Evolutionary conservation across 1,140 invertebrate species (phyloP).

Genomic region (Pseudomyrmex gracilis): DNA sequence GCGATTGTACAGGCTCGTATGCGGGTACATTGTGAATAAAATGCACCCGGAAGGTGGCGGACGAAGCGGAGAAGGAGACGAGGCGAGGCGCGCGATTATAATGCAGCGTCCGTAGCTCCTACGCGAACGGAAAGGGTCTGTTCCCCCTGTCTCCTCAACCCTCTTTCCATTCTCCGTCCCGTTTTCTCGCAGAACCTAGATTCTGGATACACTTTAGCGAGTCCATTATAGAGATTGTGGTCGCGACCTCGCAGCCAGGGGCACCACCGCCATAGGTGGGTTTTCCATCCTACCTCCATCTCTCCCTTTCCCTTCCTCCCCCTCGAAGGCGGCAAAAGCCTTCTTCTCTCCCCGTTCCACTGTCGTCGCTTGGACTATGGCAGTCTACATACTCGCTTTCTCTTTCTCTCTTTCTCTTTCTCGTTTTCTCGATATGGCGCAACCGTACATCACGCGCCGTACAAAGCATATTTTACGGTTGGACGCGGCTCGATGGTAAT

Average conservation of each 20-base stretch:
- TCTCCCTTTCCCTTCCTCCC: constrained; percentile 23
- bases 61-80: not conserved
- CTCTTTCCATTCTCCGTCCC: constrained; percentile 52
- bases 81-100: constrained; percentile 63
- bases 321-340: constrained; percentile 29
- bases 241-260: constrained; percentile 72
- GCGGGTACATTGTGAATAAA: constrained; percentile 72
- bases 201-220: constrained; percentile 82
- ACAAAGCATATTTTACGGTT: constrained; percentile 74
- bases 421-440: constrained; percentile 22
- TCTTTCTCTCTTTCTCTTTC: constrained; percentile 62
- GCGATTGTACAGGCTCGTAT: constrained; percentile 60
- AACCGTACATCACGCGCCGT: constrained; percentile 68
- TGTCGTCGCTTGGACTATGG: not conserved
- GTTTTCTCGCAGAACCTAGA: constrained; percentile 71
- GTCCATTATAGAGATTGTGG: constrained; percentile 84
- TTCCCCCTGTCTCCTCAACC: constrained; percentile 34
- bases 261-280: constrained; percentile 33
- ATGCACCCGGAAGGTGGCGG: constrained; percentile 47
- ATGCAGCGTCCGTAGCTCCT: constrained; percentile 68
- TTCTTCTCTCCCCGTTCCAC: constrained; percentile 36
- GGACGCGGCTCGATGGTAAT: constrained; percentile 73
- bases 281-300: constrained; percentile 43
- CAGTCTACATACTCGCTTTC: constrained; percentile 25
- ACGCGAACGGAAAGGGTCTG: constrained; percentile 64